These are phyloP conservation scores for Amphimedon queenslandica DNA, from an alignment of 37 sponge, comb jelly and placozoan species.

Conservation along the genomic window DNA sequence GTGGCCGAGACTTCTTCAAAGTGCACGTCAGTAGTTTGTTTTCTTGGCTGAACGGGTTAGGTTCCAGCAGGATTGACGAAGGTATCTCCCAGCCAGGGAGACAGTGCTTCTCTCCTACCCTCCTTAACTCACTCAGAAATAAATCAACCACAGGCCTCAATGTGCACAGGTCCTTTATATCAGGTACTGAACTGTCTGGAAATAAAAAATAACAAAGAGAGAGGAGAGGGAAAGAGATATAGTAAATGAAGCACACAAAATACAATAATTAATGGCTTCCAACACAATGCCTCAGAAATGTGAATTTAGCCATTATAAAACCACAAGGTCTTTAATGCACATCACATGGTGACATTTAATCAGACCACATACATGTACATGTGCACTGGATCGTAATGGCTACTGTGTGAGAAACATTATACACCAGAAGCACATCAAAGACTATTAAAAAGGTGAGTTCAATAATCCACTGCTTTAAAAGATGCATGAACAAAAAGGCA, in stretches of 20 bases:
- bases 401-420: too few species aligned
- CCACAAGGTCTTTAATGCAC: not conserved
- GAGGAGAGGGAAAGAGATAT: not conserved
- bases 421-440: too few species aligned
- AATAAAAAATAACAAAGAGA: not conserved
- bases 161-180: conserved; percentile 10
- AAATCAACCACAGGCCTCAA: not conserved
- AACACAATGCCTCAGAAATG: too few species aligned
- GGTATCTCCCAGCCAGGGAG: conserved; percentile 63
- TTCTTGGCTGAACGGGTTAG: conserved; percentile 32
- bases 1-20: conserved; percentile 34
- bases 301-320: too few species aligned
- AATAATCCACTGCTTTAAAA: too few species aligned
- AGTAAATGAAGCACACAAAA: not conserved
- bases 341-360: too few species aligned
- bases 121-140: conserved; percentile 20
- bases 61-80: conserved; percentile 29
- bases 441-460: too few species aligned
- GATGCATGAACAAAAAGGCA: too few species aligned
- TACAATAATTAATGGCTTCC: too few species aligned
- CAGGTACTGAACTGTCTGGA: not conserved
- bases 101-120: conserved; percentile 1
- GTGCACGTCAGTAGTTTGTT: conserved; percentile 51
- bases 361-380: too few species aligned
- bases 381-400: too few species aligned